phyloP scores from a whole-genome alignment of 2,113 vertebrate species.

The Etheostoma spectabile region DNA sequence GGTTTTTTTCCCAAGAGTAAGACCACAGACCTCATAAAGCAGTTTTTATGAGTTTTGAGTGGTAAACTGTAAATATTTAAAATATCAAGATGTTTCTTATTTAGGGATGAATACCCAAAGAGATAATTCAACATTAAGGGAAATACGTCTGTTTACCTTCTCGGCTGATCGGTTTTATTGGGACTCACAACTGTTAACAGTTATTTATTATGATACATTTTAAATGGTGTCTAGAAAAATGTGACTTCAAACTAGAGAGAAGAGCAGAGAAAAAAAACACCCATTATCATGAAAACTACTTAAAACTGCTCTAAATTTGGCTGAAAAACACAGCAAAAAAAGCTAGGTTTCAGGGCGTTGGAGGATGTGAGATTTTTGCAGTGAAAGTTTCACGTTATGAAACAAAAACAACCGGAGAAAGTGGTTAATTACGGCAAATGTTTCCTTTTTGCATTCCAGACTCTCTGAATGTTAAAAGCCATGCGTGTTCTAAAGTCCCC shows the following conservation, averaged over 20 bases:
- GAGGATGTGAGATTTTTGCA: background rate
- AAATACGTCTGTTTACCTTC: background rate
- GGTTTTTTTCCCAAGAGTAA: background rate
- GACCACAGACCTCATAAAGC: background rate
- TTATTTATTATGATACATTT: background rate
- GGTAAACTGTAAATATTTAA: background rate
- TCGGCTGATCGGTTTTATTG: background rate
- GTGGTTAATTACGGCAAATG: constrained; percentile 40
- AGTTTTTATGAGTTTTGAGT: background rate
- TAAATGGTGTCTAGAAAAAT: background rate
- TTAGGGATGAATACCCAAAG: too few relatives aligned
- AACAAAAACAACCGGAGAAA: constrained; percentile 11
- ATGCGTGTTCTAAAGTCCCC: constrained; percentile 8
- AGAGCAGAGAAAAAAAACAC: background rate
- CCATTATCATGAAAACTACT: background rate
- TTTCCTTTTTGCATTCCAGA: constrained; percentile 45
- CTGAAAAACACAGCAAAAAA: background rate
- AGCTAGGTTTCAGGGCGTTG: background rate
- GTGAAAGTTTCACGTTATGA: background rate
- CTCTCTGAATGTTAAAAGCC: constrained; percentile 17
- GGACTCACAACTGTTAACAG: background rate
- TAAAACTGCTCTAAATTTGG: background rate
- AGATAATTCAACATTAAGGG: too few relatives aligned
- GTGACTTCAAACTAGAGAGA: too few relatives aligned
- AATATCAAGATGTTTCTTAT: background rate